Conservation (phyloP, 2,888 invertebrate species). For the Oxyteleia sp. region DNA sequence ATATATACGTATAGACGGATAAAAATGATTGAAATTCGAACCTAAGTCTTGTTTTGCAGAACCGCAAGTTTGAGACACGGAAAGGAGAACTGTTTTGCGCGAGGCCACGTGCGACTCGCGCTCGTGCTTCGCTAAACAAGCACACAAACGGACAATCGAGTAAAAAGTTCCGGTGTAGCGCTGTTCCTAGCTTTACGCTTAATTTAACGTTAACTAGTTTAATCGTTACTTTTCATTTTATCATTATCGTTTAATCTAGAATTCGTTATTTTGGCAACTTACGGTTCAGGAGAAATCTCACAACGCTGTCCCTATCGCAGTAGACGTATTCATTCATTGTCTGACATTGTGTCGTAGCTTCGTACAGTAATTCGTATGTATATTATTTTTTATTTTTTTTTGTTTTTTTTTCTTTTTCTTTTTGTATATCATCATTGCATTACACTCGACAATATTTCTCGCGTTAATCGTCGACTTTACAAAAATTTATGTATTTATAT, state of each 20-base stretch:
- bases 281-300: slow-evolving; percentile 83
- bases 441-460: slow-evolving; percentile 83
- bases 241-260: slow-evolving; percentile 80
- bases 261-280: slow-evolving; percentile 86
- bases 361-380: slow-evolving; percentile 81
- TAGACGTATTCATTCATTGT: slow-evolving; percentile 74
- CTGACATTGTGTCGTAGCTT: slow-evolving; percentile 78
- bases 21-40: slow-evolving; percentile 79
- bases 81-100: slow-evolving; percentile 69
- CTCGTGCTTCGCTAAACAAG: slow-evolving; percentile 30
- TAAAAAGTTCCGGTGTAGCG: slow-evolving; percentile 75
- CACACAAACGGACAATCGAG: slow-evolving; percentile 73
- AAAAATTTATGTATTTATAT: slow-evolving; percentile 82
- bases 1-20: slow-evolving; percentile 81
- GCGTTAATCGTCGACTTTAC: slow-evolving; percentile 82
- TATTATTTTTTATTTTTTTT: too few relatives aligned
- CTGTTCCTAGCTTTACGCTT: slow-evolving; percentile 78
- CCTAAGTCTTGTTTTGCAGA: slow-evolving; percentile 78
- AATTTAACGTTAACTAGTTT: slow-evolving; percentile 75
- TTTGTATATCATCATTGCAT: slow-evolving; percentile 81
- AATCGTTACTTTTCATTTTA: slow-evolving; percentile 74
- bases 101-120: slow-evolving; percentile 30
- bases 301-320: slow-evolving; percentile 79
- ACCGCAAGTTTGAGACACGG: slow-evolving; percentile 79
- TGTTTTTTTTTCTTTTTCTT: too few relatives aligned